A percentile compares a stretch with the other conserved stretches of the same genome.
Evolutionary conservation across 2,888 invertebrate genomes (phyloP).

Genomic region (Dione juno): DNA sequence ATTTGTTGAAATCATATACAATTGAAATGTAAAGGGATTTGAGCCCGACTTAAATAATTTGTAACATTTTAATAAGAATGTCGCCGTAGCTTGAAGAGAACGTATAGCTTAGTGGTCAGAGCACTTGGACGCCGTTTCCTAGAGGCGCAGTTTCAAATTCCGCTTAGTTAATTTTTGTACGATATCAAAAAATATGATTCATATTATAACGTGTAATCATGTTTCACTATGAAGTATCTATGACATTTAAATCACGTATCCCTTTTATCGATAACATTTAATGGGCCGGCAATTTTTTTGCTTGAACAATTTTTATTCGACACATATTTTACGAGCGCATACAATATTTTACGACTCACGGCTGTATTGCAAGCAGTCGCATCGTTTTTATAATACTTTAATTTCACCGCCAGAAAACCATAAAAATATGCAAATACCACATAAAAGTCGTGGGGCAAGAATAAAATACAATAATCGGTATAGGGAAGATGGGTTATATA

Average conservation of each 20-base stretch:
- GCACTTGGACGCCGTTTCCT: too few species aligned
- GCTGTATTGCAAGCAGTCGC: conserved; percentile 74
- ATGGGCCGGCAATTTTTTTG: conserved; percentile 70
- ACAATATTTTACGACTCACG: conserved; percentile 78
- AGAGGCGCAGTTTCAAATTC: too few species aligned
- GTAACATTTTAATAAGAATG: too few species aligned
- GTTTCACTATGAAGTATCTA: conserved; percentile 3
- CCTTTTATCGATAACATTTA: conserved; percentile 47
- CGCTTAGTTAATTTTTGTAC: too few species aligned
- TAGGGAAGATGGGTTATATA: conserved; percentile 47
- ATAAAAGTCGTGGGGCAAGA: conserved; percentile 69
- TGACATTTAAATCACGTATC: conserved; percentile 31
- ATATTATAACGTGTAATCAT: neutral
- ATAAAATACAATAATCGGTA: conserved; percentile 68
- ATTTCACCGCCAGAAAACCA: conserved; percentile 80
- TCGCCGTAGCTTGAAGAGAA: too few species aligned
- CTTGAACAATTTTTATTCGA: conserved; percentile 74
- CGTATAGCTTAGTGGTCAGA: too few species aligned
- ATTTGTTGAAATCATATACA: too few species aligned
- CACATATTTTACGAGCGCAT: conserved; percentile 72
- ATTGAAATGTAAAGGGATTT: too few species aligned
- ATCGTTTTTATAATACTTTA: conserved; percentile 80
- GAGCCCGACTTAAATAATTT: too few species aligned
- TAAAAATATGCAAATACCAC: conserved; percentile 81
- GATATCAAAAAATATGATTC: neutral